Conservation (phyloP, 2,888 invertebrate genomes). For the Platerodrilus igneus region DNA sequence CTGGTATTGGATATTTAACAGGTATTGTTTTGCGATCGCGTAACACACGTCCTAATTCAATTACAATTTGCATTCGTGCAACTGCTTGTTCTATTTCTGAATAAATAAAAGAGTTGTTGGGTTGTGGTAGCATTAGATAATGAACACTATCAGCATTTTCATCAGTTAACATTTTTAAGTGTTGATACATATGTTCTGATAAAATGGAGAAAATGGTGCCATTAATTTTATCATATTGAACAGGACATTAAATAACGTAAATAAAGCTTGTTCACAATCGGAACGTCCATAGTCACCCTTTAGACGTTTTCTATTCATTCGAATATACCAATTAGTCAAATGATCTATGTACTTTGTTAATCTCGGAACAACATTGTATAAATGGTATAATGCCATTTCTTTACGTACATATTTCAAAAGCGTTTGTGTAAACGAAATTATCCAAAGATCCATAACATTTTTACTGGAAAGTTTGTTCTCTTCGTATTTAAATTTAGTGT, state of each 20-base stretch:
- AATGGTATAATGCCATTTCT: constrained; percentile 91
- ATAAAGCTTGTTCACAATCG: constrained; percentile 80
- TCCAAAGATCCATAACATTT: constrained; percentile 97
- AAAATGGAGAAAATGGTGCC: constrained; percentile 98
- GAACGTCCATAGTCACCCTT: constrained; percentile 83
- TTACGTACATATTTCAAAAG: constrained; percentile 79
- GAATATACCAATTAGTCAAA: constrained; percentile 97
- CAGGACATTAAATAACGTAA: constrained; percentile 84
- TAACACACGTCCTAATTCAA: constrained; percentile 89
- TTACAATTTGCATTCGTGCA: constrained; percentile 87
- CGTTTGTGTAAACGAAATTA: constrained; percentile 93
- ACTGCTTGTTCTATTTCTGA: constrained; percentile 85
- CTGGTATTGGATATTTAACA: constrained; percentile 92
- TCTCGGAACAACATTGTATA: constrained; percentile 93
- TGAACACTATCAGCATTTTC: constrained; percentile 75
- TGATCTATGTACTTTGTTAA: constrained; percentile 96
- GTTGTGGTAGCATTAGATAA: constrained; percentile 82
- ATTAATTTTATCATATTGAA: constrained; percentile 87
- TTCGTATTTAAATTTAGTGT: constrained; percentile 42
- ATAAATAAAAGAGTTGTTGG: constrained; percentile 69
- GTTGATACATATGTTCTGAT: constrained; percentile 92
- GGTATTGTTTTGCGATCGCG: constrained; percentile 92
- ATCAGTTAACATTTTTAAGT: constrained; percentile 64
- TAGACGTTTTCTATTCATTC: constrained; percentile 91
- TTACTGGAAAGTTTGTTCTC: constrained; percentile 36